Evolutionary conservation across 2,888 invertebrate genomes (phyloP).

Genomic region (Euclidia mi): DNA sequence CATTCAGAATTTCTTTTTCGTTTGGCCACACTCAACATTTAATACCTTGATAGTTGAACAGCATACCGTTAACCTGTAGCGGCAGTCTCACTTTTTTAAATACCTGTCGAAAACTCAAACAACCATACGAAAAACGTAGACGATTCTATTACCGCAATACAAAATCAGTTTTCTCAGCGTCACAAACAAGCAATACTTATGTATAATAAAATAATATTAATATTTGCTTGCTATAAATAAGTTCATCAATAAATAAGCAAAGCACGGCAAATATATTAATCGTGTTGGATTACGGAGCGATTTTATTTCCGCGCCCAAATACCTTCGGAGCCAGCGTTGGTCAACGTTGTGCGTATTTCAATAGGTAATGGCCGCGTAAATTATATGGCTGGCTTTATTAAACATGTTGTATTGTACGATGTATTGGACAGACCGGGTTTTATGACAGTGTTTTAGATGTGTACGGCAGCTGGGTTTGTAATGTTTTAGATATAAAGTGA

Average conservation of each 20-base stretch:
- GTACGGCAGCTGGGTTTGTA: background rate
- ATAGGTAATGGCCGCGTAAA: slow-evolving; percentile 45
- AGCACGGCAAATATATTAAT: slow-evolving; percentile 2
- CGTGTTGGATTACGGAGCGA: background rate
- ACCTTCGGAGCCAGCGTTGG: background rate
- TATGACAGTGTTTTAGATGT: background rate
- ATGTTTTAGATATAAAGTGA: too few species aligned
- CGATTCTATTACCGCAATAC: too few species aligned
- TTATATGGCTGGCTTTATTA: slow-evolving; percentile 46
- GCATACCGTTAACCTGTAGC: too few species aligned
- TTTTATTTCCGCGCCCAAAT: slow-evolving; percentile 5
- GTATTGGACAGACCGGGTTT: background rate
- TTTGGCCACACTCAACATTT: too few species aligned
- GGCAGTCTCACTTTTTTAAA: too few species aligned
- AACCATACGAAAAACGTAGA: too few species aligned
- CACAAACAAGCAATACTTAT: background rate
- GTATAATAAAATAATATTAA: background rate
- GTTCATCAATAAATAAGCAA: slow-evolving; percentile 5
- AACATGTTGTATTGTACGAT: slow-evolving; percentile 38
- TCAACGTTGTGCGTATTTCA: slow-evolving; percentile 28
- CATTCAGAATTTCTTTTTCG: too few species aligned
- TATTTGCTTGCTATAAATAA: slow-evolving; percentile 6
- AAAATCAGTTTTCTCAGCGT: too few species aligned
- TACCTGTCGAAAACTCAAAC: too few species aligned
- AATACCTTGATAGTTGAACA: too few species aligned